Conservation (phyloP, 2,888 invertebrate species). For the Parnassius orleans region DNA sequence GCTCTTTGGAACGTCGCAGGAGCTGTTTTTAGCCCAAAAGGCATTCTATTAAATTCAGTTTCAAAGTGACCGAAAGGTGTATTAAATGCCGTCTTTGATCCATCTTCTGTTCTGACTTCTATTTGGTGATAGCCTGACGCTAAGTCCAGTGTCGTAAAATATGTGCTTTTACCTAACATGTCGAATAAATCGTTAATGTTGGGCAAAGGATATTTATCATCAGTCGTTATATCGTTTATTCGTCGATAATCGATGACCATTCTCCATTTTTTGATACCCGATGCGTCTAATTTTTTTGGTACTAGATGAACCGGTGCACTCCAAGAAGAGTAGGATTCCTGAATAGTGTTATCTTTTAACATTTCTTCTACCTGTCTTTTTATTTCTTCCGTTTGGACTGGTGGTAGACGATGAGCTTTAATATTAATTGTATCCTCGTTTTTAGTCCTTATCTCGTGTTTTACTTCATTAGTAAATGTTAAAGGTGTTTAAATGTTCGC, state of each 20-base stretch:
- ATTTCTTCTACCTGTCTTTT: slow-evolving; percentile 32
- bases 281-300: slow-evolving; percentile 25
- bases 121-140: slow-evolving; percentile 28
- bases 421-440: slow-evolving; percentile 34
- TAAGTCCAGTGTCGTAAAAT: too few relatives aligned
- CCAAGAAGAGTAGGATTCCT: not conserved
- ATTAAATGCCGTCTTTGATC: too few relatives aligned
- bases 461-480: slow-evolving; percentile 31
- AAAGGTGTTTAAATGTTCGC: slow-evolving; percentile 20
- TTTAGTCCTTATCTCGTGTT: too few relatives aligned
- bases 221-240: slow-evolving; percentile 30
- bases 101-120: too few relatives aligned
- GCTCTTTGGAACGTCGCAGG: too few relatives aligned
- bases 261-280: slow-evolving; percentile 32
- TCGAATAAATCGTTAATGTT: slow-evolving; percentile 27
- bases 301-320: slow-evolving; percentile 33
- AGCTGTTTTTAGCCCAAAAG: too few relatives aligned
- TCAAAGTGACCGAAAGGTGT: too few relatives aligned
- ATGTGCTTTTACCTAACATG: slow-evolving; percentile 16
- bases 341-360: slow-evolving; percentile 25
- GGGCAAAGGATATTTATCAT: slow-evolving; percentile 36
- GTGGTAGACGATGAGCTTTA: slow-evolving; percentile 29
- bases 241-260: slow-evolving; percentile 30
- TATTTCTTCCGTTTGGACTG: slow-evolving; percentile 27
- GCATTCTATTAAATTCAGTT: too few relatives aligned